phyloP scores from a whole-genome alignment of 2,113 vertebrate genomes.

The Setophaga kirtlandii region DNA sequence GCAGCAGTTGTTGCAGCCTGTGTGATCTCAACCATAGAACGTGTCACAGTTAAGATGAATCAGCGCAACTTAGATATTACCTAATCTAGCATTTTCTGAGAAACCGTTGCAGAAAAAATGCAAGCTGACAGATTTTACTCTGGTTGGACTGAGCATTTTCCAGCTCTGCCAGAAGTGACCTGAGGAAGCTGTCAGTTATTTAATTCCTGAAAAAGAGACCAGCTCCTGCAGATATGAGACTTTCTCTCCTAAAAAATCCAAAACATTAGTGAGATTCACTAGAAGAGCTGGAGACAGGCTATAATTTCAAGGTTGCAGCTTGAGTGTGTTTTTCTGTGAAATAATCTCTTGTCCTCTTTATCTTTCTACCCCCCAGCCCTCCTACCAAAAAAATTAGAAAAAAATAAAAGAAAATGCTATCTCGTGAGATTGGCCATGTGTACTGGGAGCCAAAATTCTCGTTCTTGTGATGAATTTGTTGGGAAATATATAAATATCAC shows the following conservation, averaged over 20 bases:
- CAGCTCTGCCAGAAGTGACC: neutral
- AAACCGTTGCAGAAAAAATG: neutral
- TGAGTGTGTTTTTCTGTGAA: neutral
- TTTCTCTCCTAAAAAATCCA: neutral
- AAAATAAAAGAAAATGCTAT: neutral
- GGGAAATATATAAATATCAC: neutral
- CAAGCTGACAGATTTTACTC: neutral
- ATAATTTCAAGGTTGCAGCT: neutral
- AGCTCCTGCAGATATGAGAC: neutral
- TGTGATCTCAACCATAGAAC: neutral
- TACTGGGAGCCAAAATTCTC: neutral
- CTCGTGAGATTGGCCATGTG: neutral
- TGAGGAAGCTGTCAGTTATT: neutral
- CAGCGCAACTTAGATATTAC: neutral
- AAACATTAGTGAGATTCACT: neutral
- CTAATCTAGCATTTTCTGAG: neutral
- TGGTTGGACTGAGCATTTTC: neutral
- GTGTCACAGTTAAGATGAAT: neutral
- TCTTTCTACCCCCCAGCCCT: neutral
- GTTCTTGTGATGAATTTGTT: neutral
- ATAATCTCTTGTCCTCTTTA: neutral
- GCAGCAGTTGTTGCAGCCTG: neutral
- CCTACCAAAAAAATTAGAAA: neutral
- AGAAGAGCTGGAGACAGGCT: neutral
- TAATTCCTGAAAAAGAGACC: neutral